Base-by-base conservation (phyloP, 2,797 vertebrate genomes). In the Cygnus olor region DNA sequence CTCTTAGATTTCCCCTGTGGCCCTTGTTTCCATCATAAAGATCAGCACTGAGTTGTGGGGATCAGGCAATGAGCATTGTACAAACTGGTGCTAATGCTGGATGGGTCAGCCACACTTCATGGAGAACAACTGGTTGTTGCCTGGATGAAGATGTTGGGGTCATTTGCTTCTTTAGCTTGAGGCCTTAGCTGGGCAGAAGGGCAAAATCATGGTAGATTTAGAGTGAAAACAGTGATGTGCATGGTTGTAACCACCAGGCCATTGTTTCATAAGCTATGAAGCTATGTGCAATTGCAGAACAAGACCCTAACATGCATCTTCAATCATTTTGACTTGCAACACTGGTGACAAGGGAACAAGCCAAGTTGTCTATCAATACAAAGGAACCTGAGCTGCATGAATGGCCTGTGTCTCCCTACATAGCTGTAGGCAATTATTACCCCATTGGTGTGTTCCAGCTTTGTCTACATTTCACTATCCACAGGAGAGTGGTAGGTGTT, bases 341-440 rank as follows among this genome's bases (percentile, higher is more conserved):
- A 9, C n/a, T 16, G 34, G 18, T 74, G 84, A 85, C 34, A n/a
- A 57, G 64, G 32, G 27, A 91, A 66, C 30, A 53, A 90, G 22
- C 11, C 66, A 34, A 2, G 4, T 1, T 87, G 38, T 42, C 65
- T 47, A 27, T 64, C 40, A 65, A 0, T 40, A 85, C 66, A 81
- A 69, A 92, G 51, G 34, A 65, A 30, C 24, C 47, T 5, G 63
- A 81, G 73, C 36, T 60, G 66, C 79, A 78, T 19, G 30, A 92
- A 88, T 40, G n/a, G 6, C n/a, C 38, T 18, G 2, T 12, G 9
- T 71, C 49, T 88, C 84, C 65, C 38, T 36, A 18, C 61, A 24
- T 20, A 34, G 69, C 66, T 64, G 38, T 76, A 74, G 80, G 58
- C 58, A 89, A 60, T 79, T 76, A 70, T 86, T 92, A 86, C 12